Percentiles rank a stretch among this genome's conserved stretches.
Conservation (phyloP, 2,888 invertebrate species). For the Epistrophe eligans region DNA sequence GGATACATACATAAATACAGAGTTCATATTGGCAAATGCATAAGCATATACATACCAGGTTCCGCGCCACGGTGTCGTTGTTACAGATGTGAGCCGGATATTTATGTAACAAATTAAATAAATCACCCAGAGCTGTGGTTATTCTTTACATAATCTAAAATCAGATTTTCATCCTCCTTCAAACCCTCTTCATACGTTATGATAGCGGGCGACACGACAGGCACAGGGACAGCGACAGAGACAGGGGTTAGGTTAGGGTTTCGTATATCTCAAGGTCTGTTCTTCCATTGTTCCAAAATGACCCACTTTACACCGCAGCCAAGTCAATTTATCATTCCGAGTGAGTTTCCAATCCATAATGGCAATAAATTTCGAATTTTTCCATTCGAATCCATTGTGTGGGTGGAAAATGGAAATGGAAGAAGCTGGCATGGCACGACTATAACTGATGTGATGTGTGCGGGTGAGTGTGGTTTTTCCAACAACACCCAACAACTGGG, state of each 20-base stretch:
- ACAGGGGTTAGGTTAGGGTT: not conserved
- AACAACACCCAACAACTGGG: conserved; percentile 10
- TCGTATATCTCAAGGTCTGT: conserved; percentile 59
- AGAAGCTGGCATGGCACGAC: not conserved
- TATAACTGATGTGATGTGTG: not conserved
- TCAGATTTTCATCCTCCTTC: conserved; percentile 26
- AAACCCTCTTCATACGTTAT: conserved; percentile 26
- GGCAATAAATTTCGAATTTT: conserved; percentile 75
- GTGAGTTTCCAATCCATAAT: conserved; percentile 76
- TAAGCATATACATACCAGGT: conserved; percentile 2
- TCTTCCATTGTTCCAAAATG: conserved; percentile 70
- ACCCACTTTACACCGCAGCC: conserved; percentile 78
- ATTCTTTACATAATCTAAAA: conserved; percentile 69
- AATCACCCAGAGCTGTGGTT: conserved; percentile 72
- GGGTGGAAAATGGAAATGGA: conserved; percentile 23
- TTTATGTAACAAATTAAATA: conserved; percentile 74
- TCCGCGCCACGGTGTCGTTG: conserved; percentile 48
- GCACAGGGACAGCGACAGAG: too few species aligned
- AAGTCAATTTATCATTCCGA: conserved; percentile 79
- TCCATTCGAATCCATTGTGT: conserved; percentile 60
- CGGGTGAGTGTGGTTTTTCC: conserved; percentile 23
- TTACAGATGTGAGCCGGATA: conserved; percentile 67
- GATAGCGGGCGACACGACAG: not conserved
- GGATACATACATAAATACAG: not conserved
- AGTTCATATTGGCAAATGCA: conserved; percentile 52